Conservation (phyloP, 2,888 invertebrate species). For the Lasioglossum zephyrum region DNA sequence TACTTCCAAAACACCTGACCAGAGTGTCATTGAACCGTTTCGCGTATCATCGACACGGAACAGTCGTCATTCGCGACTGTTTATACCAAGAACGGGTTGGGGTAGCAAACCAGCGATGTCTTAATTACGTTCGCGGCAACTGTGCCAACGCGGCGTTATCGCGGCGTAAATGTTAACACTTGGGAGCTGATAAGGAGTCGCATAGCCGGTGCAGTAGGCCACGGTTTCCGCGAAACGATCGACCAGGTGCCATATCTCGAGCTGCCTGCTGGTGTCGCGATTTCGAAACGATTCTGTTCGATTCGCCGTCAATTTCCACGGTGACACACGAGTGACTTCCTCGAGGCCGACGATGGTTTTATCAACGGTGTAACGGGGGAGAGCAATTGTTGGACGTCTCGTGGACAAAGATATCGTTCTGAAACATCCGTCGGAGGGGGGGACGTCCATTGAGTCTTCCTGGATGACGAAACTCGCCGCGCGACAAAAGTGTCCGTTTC, state of each 20-base stretch:
- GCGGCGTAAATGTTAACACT: constrained; percentile 65
- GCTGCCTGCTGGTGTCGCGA: neutral
- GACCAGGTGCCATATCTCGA: neutral
- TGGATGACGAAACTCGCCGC: constrained; percentile 26
- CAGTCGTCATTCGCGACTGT: neutral
- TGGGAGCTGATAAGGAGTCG: constrained; percentile 54
- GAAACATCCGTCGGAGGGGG: neutral
- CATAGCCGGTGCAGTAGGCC: constrained; percentile 17
- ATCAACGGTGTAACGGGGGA: neutral
- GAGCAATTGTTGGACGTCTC: neutral
- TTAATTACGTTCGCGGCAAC: constrained; percentile 63
- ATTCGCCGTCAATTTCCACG: neutral
- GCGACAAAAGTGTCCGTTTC: constrained; percentile 29
- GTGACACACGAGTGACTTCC: neutral
- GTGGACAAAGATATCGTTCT: neutral
- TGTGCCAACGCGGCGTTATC: constrained; percentile 69
- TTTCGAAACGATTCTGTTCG: neutral
- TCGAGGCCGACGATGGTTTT: neutral
- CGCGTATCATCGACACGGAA: neutral
- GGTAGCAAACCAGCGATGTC: constrained; percentile 43
- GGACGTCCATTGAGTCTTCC: neutral
- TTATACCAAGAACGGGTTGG: neutral
- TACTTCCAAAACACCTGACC: neutral
- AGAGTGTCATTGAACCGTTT: neutral
- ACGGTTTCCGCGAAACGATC: constrained; percentile 26